Evolutionary conservation across 2,888 invertebrate genomes (phyloP).

Genomic region (Xestia c-nigrum): DNA sequence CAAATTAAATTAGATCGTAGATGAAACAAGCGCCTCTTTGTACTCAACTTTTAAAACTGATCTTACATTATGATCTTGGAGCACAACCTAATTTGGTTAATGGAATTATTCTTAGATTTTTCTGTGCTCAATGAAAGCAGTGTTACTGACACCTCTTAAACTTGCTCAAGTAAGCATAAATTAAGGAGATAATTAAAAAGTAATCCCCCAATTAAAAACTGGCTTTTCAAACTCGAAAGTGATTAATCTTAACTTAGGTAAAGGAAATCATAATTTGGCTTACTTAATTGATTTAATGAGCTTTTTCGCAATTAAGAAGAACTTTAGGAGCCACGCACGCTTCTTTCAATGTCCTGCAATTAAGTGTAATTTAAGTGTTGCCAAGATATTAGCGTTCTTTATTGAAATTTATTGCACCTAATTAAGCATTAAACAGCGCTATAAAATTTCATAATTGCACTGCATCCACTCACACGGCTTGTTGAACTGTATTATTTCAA

Average conservation of each 20-base stretch:
- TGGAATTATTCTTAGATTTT: background rate
- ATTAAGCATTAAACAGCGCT: constrained; percentile 49
- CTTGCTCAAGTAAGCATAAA: constrained; percentile 15
- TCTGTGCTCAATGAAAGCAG: background rate
- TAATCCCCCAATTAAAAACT: constrained; percentile 42
- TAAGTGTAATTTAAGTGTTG: constrained; percentile 59
- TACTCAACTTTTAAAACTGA: background rate
- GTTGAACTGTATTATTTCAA: constrained; percentile 50
- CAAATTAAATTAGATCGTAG: constrained; percentile 7
- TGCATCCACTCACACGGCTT: constrained; percentile 28
- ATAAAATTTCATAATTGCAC: constrained; percentile 43
- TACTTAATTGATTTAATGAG: constrained; percentile 65
- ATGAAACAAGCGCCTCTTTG: background rate
- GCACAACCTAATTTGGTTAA: background rate
- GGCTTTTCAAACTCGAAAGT: constrained; percentile 36
- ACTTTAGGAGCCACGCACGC: constrained; percentile 52
- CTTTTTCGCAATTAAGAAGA: constrained; percentile 60
- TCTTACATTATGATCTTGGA: constrained; percentile 7
- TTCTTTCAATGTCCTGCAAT: constrained; percentile 53
- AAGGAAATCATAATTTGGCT: constrained; percentile 63
- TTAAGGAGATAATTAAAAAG: constrained; percentile 38
- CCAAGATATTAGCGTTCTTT: constrained; percentile 48
- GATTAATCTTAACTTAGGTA: constrained; percentile 62
- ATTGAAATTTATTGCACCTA: constrained; percentile 55
- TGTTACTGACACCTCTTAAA: background rate